Conservation (phyloP, 2,888 invertebrate genomes). For the Vannuccia rotundouncinata region DNA sequence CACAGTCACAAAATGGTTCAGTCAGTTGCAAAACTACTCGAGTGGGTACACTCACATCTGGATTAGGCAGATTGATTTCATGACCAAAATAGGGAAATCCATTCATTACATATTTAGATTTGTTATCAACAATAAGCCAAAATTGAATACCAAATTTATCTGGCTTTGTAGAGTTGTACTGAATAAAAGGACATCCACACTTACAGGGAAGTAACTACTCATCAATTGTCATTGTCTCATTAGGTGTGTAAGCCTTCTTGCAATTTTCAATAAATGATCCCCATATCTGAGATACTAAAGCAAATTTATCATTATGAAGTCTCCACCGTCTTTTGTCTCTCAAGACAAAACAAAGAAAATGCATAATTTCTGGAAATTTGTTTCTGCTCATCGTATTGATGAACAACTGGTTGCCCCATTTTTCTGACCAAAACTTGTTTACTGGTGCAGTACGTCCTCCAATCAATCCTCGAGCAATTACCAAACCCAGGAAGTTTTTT, state of each 20-base stretch:
- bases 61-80: constrained; percentile 16
- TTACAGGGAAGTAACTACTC: constrained; percentile 29
- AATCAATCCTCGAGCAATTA: constrained; percentile 2
- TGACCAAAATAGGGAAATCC: constrained; percentile 20
- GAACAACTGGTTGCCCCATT: constrained; percentile 21
- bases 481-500: background rate
- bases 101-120: constrained; percentile 21
- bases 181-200: constrained; percentile 22
- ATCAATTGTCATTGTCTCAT: constrained; percentile 32
- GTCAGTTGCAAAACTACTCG: constrained; percentile 11
- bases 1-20: constrained; percentile 4
- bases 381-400: constrained; percentile 8
- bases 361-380: constrained; percentile 25
- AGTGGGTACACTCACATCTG: background rate
- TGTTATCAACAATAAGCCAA: constrained; percentile 17
- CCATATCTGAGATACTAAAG: constrained; percentile 28
- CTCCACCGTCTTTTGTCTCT: constrained; percentile 8
- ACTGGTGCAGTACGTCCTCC: constrained; percentile 10
- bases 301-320: constrained; percentile 23
- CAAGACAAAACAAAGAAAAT: constrained; percentile 31
- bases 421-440: too few species aligned
- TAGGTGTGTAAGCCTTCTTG: constrained; percentile 21
- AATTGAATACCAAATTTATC: constrained; percentile 30
- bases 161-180: constrained; percentile 24
- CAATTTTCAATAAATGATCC: constrained; percentile 27